These are phyloP conservation scores for Oxycera nigricornis DNA, from an alignment of 2,888 invertebrate species.

Conservation along the genomic window DNA sequence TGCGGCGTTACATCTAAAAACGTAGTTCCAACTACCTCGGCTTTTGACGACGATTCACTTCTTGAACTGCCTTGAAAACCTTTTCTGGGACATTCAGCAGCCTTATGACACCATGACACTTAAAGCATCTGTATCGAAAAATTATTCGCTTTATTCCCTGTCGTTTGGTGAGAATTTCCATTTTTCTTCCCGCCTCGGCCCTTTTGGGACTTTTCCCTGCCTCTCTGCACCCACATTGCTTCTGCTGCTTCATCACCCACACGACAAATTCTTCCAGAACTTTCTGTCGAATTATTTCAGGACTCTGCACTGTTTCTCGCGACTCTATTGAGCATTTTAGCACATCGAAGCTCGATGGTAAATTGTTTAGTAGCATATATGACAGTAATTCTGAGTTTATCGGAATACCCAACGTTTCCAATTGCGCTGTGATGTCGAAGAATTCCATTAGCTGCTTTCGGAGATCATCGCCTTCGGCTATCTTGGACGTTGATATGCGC, in stretches of 20 bases:
- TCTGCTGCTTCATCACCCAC: neutral
- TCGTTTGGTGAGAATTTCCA: neutral
- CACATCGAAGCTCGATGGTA: conserved; percentile 42
- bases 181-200: neutral
- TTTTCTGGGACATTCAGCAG: neutral
- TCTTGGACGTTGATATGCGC: conserved; percentile 32
- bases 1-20: neutral
- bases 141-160: neutral
- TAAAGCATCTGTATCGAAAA: neutral
- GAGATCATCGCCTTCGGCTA: conserved; percentile 21
- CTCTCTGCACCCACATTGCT: neutral
- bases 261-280: neutral
- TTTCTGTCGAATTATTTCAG: neutral
- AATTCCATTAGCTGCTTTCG: conserved; percentile 23
- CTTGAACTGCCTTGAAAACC: neutral
- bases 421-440: conserved; percentile 29
- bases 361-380: conserved; percentile 36
- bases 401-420: conserved; percentile 29
- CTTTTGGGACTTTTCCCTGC: neutral
- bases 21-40: neutral
- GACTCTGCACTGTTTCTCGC: too few species aligned
- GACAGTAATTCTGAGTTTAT: conserved; percentile 34
- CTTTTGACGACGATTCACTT: neutral
- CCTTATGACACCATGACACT: neutral
- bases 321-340: too few species aligned